A percentile compares a stretch with the other conserved stretches of the same genome.
Conservation (phyloP, 2,888 invertebrate species). For the Drosophila neoperkinsi region DNA sequence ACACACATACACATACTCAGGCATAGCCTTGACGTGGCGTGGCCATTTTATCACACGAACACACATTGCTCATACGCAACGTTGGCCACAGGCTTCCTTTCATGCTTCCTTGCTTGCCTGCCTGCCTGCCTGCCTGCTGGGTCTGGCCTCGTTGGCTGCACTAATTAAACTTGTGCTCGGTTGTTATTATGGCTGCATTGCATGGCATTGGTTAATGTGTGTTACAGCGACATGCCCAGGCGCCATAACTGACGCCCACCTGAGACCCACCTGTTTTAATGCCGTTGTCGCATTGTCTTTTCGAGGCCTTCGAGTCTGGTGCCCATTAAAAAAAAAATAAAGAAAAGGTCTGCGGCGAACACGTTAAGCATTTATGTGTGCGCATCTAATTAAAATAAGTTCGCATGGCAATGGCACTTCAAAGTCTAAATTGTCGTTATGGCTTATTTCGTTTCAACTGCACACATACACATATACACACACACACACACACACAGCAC, state of each 20-base stretch:
- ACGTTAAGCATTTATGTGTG: conserved; percentile 78
- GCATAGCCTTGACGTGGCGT: conserved; percentile 64
- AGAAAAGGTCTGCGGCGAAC: conserved; percentile 54
- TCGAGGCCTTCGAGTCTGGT: conserved; percentile 40
- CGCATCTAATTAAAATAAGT: conserved; percentile 79
- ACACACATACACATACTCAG: neutral
- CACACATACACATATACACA: conserved; percentile 18
- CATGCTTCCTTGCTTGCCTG: conserved; percentile 34
- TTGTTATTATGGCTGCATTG: conserved; percentile 79
- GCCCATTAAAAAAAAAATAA: conserved; percentile 32
- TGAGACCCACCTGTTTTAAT: conserved; percentile 66
- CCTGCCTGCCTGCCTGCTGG: conserved; percentile 41
- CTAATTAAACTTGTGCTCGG: conserved; percentile 77
- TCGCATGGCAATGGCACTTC: conserved; percentile 79
- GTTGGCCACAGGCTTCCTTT: conserved; percentile 65
- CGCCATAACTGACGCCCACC: conserved; percentile 15
- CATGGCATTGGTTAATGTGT: conserved; percentile 80
- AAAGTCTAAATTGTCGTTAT: conserved; percentile 80
- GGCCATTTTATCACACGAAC: conserved; percentile 77
- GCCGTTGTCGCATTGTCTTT: conserved; percentile 67
- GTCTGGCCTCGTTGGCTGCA: conserved; percentile 70
- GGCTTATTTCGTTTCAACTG: conserved; percentile 73
- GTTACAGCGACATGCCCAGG: conserved; percentile 61
- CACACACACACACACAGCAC: conserved; percentile 2
- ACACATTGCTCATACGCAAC: conserved; percentile 79